A percentile compares a stretch with the other conserved stretches of the same genome.
phyloP scores from a whole-genome alignment of 2,797 vertebrate species.

The Jordanella pulchra region DNA sequence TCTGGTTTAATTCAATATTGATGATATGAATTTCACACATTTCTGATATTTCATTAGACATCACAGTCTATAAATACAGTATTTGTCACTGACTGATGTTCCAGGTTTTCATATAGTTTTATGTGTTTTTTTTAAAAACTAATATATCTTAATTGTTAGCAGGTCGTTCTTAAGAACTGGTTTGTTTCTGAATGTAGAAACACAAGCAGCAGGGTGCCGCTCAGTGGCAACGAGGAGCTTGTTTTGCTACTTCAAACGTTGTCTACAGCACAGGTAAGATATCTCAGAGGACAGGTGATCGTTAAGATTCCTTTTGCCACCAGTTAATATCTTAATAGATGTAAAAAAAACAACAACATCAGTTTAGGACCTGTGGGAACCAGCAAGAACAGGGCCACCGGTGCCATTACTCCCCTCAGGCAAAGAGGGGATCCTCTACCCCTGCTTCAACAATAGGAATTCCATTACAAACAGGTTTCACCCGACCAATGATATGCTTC shows the following conservation, averaged over 20 bases:
- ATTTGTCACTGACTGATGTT: too few species aligned
- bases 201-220: not conserved
- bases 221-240: not conserved
- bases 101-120: too few species aligned
- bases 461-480: constrained; percentile 79
- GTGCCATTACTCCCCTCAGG: constrained; percentile 68
- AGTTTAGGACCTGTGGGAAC: constrained; percentile 22
- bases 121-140: too few species aligned
- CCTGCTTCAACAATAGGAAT: constrained; percentile 66
- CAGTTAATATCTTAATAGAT: not conserved
- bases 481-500: constrained; percentile 56
- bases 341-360: constrained; percentile 15
- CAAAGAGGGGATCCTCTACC: constrained; percentile 71
- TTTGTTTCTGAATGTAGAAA: not conserved
- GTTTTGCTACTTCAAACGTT: not conserved
- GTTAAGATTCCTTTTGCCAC: not conserved
- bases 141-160: too few species aligned
- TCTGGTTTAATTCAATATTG: too few species aligned
- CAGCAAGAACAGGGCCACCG: constrained; percentile 51
- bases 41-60: too few species aligned
- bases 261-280: not conserved
- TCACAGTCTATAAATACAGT: too few species aligned
- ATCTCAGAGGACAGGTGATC: not conserved
- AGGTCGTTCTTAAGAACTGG: not conserved
- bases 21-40: too few species aligned